Percentiles rank a stretch among this genome's conserved stretches.
phyloP scores from a whole-genome alignment of 2,797 vertebrate genomes.

The Poeciliopsis presidionis region DNA sequence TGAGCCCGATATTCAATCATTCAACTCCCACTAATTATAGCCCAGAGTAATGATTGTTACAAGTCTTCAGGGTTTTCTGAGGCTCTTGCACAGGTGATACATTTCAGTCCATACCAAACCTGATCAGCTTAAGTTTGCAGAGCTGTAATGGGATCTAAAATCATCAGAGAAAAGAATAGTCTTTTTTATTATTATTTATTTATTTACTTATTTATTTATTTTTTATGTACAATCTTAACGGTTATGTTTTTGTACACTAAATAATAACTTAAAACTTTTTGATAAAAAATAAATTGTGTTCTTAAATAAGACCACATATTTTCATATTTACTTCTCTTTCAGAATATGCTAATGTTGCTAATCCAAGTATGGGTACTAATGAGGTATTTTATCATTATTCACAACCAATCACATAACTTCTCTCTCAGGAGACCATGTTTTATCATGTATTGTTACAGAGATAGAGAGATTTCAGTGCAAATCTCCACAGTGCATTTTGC shows the following conservation, averaged over 20 bases:
- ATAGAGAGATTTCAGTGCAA: conserved; percentile 20
- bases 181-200: not conserved
- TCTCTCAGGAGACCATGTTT: conserved; percentile 25
- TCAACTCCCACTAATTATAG: conserved; percentile 71
- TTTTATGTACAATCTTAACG: not conserved
- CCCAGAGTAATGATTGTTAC: conserved; percentile 34
- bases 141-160: not conserved
- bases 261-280: not conserved
- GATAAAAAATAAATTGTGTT: not conserved
- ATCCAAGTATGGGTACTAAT: conserved; percentile 46
- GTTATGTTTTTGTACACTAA: not conserved
- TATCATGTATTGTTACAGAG: conserved; percentile 45
- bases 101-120: not conserved
- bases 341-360: conserved; percentile 23
- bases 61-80: conserved; percentile 37
- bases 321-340: conserved; percentile 7
- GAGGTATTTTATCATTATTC: conserved; percentile 40
- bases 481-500: conserved; percentile 3
- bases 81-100: conserved; percentile 34
- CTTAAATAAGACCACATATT: not conserved
- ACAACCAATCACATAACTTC: conserved; percentile 33
- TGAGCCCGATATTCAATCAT: conserved; percentile 38
- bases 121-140: not conserved
- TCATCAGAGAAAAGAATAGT: too few species aligned
- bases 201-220: too few species aligned